phyloP scores from a whole-genome alignment of 2,888 invertebrate genomes.

The Zygaena filipendulae region DNA sequence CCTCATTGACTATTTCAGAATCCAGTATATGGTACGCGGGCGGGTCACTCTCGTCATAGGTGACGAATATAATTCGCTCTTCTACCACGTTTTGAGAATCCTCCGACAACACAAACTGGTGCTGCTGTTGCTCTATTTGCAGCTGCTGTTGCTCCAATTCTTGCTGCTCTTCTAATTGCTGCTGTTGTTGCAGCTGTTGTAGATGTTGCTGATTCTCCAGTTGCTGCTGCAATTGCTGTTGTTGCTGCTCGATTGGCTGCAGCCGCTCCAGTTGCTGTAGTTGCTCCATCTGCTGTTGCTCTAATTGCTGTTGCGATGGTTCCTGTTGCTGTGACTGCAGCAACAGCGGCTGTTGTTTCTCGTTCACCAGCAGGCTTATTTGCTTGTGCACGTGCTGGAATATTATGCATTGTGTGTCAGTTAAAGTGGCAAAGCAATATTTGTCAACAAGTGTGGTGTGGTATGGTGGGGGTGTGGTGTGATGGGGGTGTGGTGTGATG shows the following conservation, averaged over 20 bases:
- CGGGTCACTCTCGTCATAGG: conserved; percentile 36
- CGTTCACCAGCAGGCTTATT: conserved; percentile 37
- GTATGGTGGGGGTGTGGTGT: too few relatives aligned
- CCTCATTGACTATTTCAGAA: conserved; percentile 23
- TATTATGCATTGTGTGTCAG: not conserved
- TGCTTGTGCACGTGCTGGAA: conserved; percentile 40
- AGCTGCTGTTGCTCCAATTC: not conserved
- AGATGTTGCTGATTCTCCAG: not conserved
- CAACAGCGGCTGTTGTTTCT: conserved; percentile 17
- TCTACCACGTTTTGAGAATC: conserved; percentile 19
- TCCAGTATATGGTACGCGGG: conserved; percentile 38
- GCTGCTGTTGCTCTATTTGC: conserved; percentile 5
- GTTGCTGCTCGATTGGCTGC: not conserved
- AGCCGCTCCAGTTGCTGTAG: not conserved
- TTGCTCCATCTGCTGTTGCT: conserved; percentile 10
- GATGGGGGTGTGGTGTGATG: too few relatives aligned
- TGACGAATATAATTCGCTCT: conserved; percentile 52
- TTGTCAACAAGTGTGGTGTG: too few relatives aligned
- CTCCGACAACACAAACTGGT: conserved; percentile 9
- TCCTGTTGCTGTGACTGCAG: not conserved
- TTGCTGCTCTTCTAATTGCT: not conserved
- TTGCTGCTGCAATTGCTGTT: conserved; percentile 1
- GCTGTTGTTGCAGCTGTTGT: not conserved
- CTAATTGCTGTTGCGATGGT: not conserved
- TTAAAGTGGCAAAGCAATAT: not conserved